phyloP scores from a whole-genome alignment of 2,113 vertebrate genomes.

The Pelodiscus sinensis region DNA sequence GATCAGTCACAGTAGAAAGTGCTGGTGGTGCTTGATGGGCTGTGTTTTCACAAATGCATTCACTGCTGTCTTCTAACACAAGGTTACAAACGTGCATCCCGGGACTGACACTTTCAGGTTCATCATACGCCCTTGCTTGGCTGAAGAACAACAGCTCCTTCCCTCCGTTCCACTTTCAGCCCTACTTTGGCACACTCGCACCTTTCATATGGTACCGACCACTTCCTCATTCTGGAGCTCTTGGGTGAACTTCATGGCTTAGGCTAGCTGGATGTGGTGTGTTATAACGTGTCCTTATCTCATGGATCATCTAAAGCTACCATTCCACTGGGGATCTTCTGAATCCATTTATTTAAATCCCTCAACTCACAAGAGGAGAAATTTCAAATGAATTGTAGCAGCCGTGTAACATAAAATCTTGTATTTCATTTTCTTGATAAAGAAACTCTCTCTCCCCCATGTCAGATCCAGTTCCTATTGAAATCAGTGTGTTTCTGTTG shows the following conservation, averaged over 20 bases:
- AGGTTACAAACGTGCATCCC: background rate
- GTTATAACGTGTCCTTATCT: background rate
- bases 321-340: background rate
- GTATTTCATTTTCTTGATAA: background rate
- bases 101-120: background rate
- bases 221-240: background rate
- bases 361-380: background rate
- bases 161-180: background rate
- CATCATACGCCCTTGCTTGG: rapidly evolving
- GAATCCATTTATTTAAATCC: rapidly evolving
- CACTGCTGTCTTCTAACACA: background rate
- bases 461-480: background rate
- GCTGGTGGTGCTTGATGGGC: constrained; percentile 18
- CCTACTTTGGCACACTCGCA: constrained; percentile 34
- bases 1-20: rapidly evolving
- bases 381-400: background rate
- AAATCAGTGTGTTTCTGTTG: background rate
- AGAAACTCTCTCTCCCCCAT: background rate
- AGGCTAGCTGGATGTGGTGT: background rate
- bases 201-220: rapidly evolving
- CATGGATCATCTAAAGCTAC: background rate
- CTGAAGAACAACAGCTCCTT: background rate
- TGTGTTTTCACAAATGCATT: constrained; percentile 61
- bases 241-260: background rate
- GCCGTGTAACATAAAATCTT: background rate